These are phyloP conservation scores for Silvanus unidentatus DNA, from an alignment of 2,888 invertebrate species.

Conservation along the genomic window DNA sequence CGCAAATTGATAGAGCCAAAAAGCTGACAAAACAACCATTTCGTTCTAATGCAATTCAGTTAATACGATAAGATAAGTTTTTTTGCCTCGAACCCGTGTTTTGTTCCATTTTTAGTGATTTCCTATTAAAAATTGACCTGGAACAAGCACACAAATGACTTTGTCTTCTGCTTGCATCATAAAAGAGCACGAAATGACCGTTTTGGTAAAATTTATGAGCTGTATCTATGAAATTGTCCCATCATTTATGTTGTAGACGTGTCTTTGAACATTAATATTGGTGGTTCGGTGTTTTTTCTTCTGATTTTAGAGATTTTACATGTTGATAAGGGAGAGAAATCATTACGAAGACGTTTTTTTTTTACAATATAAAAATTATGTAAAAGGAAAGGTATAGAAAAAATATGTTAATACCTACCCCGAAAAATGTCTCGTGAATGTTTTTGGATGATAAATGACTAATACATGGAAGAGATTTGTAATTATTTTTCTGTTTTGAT, in stretches of 20 bases:
- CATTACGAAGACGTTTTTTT: too few species aligned
- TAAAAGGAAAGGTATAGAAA: too few species aligned
- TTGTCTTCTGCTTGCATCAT: constrained; percentile 10
- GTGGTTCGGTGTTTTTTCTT: constrained; percentile 27
- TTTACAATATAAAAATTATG: too few species aligned
- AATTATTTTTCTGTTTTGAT: too few species aligned
- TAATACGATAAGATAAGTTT: constrained; percentile 32
- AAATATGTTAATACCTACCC: too few species aligned
- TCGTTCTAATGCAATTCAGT: constrained; percentile 32
- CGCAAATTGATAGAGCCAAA: constrained; percentile 12
- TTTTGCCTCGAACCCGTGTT: constrained; percentile 10
- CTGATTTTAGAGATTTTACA: too few species aligned
- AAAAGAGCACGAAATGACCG: too few species aligned
- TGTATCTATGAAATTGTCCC: constrained; percentile 34
- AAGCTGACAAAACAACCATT: constrained; percentile 42
- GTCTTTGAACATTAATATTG: constrained; percentile 34
- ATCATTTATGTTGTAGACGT: constrained; percentile 33
- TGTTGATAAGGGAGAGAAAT: too few species aligned
- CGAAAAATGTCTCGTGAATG: too few species aligned
- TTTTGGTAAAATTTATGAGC: constrained; percentile 29
- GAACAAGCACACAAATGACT: constrained; percentile 11
- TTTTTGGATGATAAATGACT: too few species aligned
- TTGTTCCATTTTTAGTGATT: background rate
- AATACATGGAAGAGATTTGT: too few species aligned
- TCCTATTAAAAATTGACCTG: constrained; percentile 7